phyloP scores from a whole-genome alignment of 2,888 invertebrate species.

The Lasioglossum figueresi region DNA sequence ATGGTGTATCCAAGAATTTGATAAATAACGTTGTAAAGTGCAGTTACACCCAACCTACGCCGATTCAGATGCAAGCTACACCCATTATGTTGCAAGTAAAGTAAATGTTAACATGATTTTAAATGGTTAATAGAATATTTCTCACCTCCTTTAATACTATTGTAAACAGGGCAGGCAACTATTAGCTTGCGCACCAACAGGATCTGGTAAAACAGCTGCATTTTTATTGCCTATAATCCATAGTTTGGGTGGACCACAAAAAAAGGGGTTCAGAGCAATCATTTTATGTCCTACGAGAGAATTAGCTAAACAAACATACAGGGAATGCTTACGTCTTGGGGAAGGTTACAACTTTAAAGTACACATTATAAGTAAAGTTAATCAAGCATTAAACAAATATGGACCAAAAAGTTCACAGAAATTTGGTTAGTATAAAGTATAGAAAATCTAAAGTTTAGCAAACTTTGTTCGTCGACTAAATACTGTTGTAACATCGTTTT shows the following conservation, averaged over 20 bases:
- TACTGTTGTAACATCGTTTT: slow-evolving; percentile 74
- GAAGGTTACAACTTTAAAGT: slow-evolving; percentile 90
- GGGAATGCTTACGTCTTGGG: slow-evolving; percentile 91
- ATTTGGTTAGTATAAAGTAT: slow-evolving; percentile 86
- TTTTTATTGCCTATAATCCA: slow-evolving; percentile 96
- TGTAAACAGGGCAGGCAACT: slow-evolving; percentile 89
- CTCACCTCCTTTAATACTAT: slow-evolving; percentile 45
- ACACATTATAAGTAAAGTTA: slow-evolving; percentile 92
- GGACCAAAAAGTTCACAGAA: slow-evolving; percentile 90
- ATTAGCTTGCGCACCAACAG: slow-evolving; percentile 98
- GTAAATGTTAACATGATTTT: not conserved
- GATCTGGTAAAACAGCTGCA: slow-evolving; percentile 98
- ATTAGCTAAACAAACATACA: slow-evolving; percentile 94
- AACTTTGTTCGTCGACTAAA: not conserved
- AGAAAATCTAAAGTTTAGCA: slow-evolving; percentile 15
- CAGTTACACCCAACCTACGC: slow-evolving; percentile 92
- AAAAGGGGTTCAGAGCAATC: slow-evolving; percentile 93
- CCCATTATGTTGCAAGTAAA: slow-evolving; percentile 93
- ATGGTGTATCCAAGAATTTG: slow-evolving; percentile 86
- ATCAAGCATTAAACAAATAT: slow-evolving; percentile 89
- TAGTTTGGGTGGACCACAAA: slow-evolving; percentile 88
- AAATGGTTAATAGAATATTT: slow-evolving; percentile 10
- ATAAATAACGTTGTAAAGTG: slow-evolving; percentile 89
- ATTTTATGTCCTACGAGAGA: slow-evolving; percentile 97
- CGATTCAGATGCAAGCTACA: slow-evolving; percentile 96